Conservation (phyloP, 2,888 invertebrate genomes). For the Caenorhabditis sp. region DNA sequence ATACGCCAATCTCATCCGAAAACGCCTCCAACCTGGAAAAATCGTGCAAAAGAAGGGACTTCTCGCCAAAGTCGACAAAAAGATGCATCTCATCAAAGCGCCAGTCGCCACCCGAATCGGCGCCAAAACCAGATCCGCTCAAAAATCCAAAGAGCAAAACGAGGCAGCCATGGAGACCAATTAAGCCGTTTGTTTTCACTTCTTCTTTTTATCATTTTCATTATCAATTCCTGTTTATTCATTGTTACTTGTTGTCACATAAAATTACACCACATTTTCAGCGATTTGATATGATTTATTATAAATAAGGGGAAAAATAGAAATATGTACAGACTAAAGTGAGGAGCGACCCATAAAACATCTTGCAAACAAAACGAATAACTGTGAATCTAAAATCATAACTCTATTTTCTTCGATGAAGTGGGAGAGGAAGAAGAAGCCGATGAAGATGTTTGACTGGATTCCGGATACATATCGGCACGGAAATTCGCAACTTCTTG, state of each 20-base stretch:
- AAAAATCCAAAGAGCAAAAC: slow-evolving; percentile 19
- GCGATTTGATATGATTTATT: background rate
- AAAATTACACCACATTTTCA: background rate
- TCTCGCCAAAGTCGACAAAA: slow-evolving; percentile 63
- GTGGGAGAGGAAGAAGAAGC: no score
- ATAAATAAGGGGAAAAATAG: background rate
- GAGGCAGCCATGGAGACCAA: slow-evolving; percentile 46
- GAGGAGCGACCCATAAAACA: background rate
- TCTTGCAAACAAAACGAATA: no score
- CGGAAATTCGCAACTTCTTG: slow-evolving; percentile 67
- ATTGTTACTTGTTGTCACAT: slow-evolving; percentile 12
- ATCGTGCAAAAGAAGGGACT: slow-evolving; percentile 59
- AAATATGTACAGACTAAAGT: background rate
- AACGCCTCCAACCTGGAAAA: slow-evolving; percentile 66
- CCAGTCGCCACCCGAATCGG: slow-evolving; percentile 56
- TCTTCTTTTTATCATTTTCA: background rate
- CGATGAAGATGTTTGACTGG: background rate
- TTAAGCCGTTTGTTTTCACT: slow-evolving; percentile 13
- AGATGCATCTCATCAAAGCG: slow-evolving; percentile 66
- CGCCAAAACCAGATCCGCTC: slow-evolving; percentile 26
- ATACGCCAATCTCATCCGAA: slow-evolving; percentile 65
- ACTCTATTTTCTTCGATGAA: background rate
- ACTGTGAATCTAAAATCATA: background rate
- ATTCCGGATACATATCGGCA: slow-evolving; percentile 46
- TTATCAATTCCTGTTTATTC: slow-evolving; percentile 13